Base-by-base conservation (phyloP, 2,797 vertebrate genomes). In the Spea hammondii region DNA sequence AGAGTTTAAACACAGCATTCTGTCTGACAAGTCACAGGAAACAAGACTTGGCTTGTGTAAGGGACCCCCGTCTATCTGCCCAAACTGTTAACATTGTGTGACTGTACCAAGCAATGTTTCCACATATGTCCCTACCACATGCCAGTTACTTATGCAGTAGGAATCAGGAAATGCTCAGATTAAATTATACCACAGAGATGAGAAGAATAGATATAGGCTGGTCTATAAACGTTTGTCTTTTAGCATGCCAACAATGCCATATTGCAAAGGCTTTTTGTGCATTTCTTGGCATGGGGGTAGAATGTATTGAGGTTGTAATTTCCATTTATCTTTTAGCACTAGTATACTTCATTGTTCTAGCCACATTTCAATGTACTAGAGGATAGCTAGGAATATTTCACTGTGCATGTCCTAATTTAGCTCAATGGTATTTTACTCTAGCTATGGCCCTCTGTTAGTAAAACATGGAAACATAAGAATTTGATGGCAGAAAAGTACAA, bases 91-190 rank as follows among this genome's bases (percentile, higher is more conserved):
- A 67, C 74, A 54, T 66, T 65, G 49, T 75, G 62, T 55, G 11
- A 65, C 51, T 65, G 8, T 48, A 51, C 12, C 44, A 44, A 10
- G n/a, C 51, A 65, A 44, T 4, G 5, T 45, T 72, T 4, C 46
- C 60, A 67, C 70, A 81, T 77, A 81, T 81, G 69, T 68, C 32
- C 47, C 53, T 53, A 5, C 79, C 68, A 71, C 70, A 66, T 76
- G 72, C 65, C n/a, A 65, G 32, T 54, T 13, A 46, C 17, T 13
- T 8, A 17, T 51, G 53, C 32, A 13, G 8, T 48, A 57, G 32
- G 10, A 7, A 10, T 13, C 65, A 65, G 13, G 10, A 55, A 11
- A 46, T 70, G 72, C 11, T 54, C 8, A 65, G 14, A 51, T 48
- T 10, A 14, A 47, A 60, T 13, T 17, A 44, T 73, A 13, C 64